phyloP scores from a whole-genome alignment of 2,888 invertebrate species.

The Sminthurinus aureus region DNA sequence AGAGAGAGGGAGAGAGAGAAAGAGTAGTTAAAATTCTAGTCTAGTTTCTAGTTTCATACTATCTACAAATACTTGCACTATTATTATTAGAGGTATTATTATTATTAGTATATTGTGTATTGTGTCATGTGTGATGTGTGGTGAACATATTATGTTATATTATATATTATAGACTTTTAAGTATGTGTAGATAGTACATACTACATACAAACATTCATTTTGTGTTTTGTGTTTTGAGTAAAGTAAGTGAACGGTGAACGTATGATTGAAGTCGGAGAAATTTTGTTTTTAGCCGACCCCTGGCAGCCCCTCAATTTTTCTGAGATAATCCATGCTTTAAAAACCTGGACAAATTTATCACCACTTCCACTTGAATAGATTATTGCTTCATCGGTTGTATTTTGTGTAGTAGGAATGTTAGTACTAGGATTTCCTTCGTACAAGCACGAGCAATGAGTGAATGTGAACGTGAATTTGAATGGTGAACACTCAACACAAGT shows the following conservation, averaged over 20 bases:
- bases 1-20: not conserved
- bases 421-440: not conserved
- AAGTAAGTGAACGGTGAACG: not conserved
- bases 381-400: slow-evolving; percentile 38
- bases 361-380: slow-evolving; percentile 49
- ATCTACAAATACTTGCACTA: not conserved
- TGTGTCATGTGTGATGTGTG: not conserved
- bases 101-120: not conserved
- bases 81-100: not conserved
- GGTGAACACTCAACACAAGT: not conserved
- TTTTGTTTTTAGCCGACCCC: slow-evolving; percentile 45
- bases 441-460: not conserved
- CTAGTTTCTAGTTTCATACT: slow-evolving; percentile 9
- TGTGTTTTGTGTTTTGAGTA: not conserved
- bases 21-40: slow-evolving; percentile 6
- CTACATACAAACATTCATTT: too few relatives aligned
- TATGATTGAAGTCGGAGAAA: slow-evolving; percentile 22
- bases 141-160: not conserved
- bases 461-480: not conserved
- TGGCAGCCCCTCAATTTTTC: slow-evolving; percentile 28
- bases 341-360: slow-evolving; percentile 52
- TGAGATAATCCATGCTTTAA: slow-evolving; percentile 52
- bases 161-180: not conserved
- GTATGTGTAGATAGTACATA: too few relatives aligned
- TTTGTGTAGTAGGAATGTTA: not conserved